A percentile compares a stretch with the other conserved stretches of the same genome.
These are phyloP conservation scores for Eupeodes luniger DNA, from an alignment of 2,888 invertebrate genomes.

Conservation along the genomic window DNA sequence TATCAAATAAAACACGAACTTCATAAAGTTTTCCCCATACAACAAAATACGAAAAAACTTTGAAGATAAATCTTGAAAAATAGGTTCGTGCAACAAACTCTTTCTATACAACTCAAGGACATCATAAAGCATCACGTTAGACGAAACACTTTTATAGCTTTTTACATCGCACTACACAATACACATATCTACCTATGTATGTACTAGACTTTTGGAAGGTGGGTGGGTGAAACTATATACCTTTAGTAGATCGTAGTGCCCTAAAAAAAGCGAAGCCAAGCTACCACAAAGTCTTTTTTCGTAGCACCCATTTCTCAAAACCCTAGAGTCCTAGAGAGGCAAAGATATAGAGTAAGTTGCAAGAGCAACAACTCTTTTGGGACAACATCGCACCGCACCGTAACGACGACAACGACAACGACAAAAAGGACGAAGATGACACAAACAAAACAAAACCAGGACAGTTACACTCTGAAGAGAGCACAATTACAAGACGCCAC, in stretches of 20 bases:
- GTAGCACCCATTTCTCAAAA: conserved; percentile 58
- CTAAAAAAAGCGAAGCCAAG: conserved; percentile 47
- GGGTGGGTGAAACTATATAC: background rate
- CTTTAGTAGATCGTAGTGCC: conserved; percentile 11
- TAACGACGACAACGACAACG: background rate
- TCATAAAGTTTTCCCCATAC: background rate
- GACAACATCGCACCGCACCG: background rate
- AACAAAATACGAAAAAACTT: background rate
- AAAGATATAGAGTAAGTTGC: conserved; percentile 2
- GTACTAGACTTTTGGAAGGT: too few relatives aligned
- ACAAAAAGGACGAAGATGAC: background rate
- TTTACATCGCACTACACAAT: conserved; percentile 10
- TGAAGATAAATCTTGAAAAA: conserved; percentile 34
- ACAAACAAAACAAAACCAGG: conserved; percentile 67
- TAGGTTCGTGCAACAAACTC: conserved; percentile 32
- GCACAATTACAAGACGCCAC: conserved; percentile 69
- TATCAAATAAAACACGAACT: conserved; percentile 3
- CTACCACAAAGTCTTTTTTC: conserved; percentile 58
- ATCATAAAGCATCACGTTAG: conserved; percentile 57
- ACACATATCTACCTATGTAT: too few relatives aligned
- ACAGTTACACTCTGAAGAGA: conserved; percentile 63
- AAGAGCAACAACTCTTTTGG: conserved; percentile 42
- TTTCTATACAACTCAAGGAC: conserved; percentile 33
- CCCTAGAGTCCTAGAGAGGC: background rate
- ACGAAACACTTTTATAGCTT: conserved; percentile 48